A percentile compares a stretch with the other conserved stretches of the same genome.
Evolutionary conservation across 2,888 invertebrate species (phyloP).

Genomic region (Nomada fucata): DNA sequence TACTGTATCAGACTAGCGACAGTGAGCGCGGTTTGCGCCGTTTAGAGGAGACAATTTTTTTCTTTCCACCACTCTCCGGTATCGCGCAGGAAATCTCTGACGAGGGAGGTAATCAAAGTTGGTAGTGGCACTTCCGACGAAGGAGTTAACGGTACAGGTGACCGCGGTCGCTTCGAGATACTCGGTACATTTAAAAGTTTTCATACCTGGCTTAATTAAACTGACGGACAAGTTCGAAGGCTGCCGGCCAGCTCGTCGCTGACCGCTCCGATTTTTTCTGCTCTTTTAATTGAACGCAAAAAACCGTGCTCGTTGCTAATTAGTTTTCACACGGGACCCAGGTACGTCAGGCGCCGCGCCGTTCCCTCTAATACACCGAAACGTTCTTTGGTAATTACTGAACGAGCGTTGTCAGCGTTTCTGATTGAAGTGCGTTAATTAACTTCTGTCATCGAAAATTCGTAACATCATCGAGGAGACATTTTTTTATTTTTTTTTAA

Average conservation of each 20-base stretch:
- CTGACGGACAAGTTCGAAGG: slow-evolving; percentile 2
- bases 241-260: neutral
- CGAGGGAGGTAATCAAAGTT: neutral
- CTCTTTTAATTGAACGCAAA: slow-evolving; percentile 19
- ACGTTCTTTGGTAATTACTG: neutral
- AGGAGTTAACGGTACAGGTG: neutral
- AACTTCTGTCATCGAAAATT: neutral
- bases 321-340: slow-evolving; percentile 6
- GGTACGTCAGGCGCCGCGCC: neutral
- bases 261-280: neutral
- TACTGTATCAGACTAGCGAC: neutral
- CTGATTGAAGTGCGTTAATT: neutral
- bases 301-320: slow-evolving; percentile 19
- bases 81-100: no score
- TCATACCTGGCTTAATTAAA: slow-evolving; percentile 34
- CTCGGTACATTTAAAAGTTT: neutral
- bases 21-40: neutral
- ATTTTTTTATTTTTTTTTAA: neutral
- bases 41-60: no score
- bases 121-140: neutral
- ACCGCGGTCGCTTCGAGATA: neutral
- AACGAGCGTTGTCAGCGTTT: neutral
- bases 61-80: no score
- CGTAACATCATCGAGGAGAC: neutral
- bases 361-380: neutral